Percentiles rank a stretch among this genome's conserved stretches.
These are phyloP conservation scores for Spodoptera frugiperda DNA, from an alignment of 1,140 invertebrate species.

Conservation along the genomic window DNA sequence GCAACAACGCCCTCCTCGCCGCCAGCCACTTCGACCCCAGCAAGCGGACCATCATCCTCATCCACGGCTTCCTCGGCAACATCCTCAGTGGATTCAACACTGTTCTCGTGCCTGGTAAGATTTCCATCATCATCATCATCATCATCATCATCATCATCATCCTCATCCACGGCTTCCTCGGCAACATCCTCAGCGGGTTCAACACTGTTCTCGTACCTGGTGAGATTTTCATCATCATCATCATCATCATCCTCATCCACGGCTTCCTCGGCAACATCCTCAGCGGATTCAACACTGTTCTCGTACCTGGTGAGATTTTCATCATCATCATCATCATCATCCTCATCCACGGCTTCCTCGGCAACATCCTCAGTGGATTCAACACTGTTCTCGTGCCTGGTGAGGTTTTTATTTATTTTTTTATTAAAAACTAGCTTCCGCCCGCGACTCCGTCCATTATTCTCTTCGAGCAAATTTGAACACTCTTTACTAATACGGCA, in stretches of 20 bases:
- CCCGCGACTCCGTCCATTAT: no score
- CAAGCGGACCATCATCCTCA: conserved; percentile 46
- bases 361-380: conserved; percentile 28
- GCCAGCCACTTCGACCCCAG: conserved; percentile 44
- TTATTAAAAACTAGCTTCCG: neutral
- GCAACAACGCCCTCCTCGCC: conserved; percentile 23
- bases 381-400: conserved; percentile 53
- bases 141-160: conserved; percentile 46
- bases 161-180: no score
- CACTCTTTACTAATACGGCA: no score
- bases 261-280: conserved; percentile 46
- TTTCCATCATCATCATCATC: conserved; percentile 52
- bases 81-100: conserved; percentile 44
- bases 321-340: conserved; percentile 50
- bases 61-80: no score
- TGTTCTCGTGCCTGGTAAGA: no score
- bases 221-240: no score
- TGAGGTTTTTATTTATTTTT: conserved; percentile 22
- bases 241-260: conserved; percentile 52
- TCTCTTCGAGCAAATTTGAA: no score
- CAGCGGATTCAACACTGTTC: conserved; percentile 43
- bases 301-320: conserved; percentile 52
- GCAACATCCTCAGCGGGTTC: conserved; percentile 28
- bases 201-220: conserved; percentile 54
- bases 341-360: conserved; percentile 52